Evolutionary conservation across 2,113 vertebrate genomes (phyloP).

Genomic region (Prietella phreatophila): DNA sequence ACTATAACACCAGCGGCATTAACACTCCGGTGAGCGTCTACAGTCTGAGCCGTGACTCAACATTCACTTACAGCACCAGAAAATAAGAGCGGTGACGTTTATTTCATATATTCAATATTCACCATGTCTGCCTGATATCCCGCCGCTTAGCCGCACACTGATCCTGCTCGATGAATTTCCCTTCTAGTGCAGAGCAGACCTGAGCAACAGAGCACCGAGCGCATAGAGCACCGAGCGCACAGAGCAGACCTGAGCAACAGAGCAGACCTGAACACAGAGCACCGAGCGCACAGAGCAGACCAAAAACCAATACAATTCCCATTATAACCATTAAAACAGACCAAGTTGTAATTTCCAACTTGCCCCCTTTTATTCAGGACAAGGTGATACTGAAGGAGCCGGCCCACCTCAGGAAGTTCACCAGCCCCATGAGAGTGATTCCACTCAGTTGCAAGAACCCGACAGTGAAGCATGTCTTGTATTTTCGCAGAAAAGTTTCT

Average conservation of each 20-base stretch:
- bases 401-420: no score
- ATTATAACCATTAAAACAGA: no score
- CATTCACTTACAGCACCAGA: background rate
- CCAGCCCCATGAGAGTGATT: no score
- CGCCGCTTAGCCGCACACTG: slow-evolving; percentile 25
- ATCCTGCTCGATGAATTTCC: slow-evolving; percentile 48
- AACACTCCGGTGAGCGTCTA: background rate
- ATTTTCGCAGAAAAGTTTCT: no score
- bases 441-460: no score
- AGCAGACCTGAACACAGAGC: background rate
- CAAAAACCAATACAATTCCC: no score
- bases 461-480: no score
- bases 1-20: background rate
- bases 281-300: background rate
- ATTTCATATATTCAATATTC: background rate
- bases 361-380: no score
- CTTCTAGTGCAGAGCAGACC: background rate
- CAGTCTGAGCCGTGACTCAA: fast-evolving
- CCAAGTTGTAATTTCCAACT: no score
- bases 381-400: no score
- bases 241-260: background rate
- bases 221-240: background rate
- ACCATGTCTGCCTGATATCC: slow-evolving; percentile 66
- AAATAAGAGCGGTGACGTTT: background rate
- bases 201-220: slow-evolving; percentile 18